Percentiles rank a stretch among this genome's conserved stretches.
Evolutionary conservation across 2,888 invertebrate species (phyloP).

Genomic region (Villa cingulata): DNA sequence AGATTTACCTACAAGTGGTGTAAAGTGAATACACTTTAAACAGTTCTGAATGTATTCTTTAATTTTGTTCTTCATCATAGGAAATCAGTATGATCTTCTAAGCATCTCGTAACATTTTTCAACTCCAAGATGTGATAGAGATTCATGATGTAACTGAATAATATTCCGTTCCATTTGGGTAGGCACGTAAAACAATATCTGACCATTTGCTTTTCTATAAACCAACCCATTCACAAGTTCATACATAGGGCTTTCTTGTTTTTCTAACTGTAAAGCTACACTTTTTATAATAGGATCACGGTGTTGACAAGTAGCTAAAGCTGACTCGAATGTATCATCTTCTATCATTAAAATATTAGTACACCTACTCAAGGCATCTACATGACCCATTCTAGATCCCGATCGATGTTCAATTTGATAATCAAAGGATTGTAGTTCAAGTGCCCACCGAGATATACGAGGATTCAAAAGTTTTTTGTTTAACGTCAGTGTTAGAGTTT

Average conservation of each 20-base stretch:
- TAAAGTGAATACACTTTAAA: constrained; percentile 5
- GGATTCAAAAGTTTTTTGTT: constrained; percentile 15
- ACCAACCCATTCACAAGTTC: constrained; percentile 8
- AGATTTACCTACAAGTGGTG: neutral
- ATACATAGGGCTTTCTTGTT: constrained; percentile 7
- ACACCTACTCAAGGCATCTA: constrained; percentile 19
- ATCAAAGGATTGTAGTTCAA: constrained; percentile 15
- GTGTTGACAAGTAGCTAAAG: constrained; percentile 3
- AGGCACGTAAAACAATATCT: constrained; percentile 11
- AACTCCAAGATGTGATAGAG: constrained; percentile 21
- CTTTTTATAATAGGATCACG: constrained; percentile 14
- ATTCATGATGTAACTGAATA: constrained; percentile 18
- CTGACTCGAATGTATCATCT: constrained; percentile 3
- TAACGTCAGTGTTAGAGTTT: constrained; percentile 14
- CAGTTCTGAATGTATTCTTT: neutral
- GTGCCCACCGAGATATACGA: constrained; percentile 15
- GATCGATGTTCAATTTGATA: constrained; percentile 15
- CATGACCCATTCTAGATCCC: constrained; percentile 18
- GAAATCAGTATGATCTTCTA: constrained; percentile 21
- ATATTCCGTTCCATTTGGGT: constrained; percentile 15
- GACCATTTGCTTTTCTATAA: constrained; percentile 4
- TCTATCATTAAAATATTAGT: constrained; percentile 2
- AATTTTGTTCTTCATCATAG: constrained; percentile 16
- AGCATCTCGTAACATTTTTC: constrained; percentile 18
- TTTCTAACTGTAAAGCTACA: constrained; percentile 13